Percentiles rank a stretch among this genome's conserved stretches.
Conservation (phyloP, 1,140 invertebrate genomes). For the Tetramorium parvispinum region DNA sequence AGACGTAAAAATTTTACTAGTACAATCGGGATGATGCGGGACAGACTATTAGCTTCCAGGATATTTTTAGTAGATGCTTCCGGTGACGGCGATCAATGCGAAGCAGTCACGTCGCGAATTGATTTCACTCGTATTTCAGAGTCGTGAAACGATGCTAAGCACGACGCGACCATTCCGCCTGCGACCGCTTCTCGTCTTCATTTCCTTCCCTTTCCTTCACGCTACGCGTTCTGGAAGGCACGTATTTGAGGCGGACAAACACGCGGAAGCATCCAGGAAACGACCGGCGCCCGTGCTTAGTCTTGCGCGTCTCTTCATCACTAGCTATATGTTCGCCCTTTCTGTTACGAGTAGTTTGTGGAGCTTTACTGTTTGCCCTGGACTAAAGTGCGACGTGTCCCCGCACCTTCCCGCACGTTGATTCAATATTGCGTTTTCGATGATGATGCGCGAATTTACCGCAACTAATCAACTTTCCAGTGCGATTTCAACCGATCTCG, state of each 20-base stretch:
- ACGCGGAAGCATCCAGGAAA: conserved; percentile 58
- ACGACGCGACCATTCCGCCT: conserved; percentile 24
- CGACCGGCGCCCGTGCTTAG: conserved; percentile 35
- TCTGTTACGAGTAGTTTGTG: conserved; percentile 27
- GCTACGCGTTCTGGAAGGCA: conserved; percentile 27
- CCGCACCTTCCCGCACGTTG: conserved; percentile 5
- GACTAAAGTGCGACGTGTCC: conserved; percentile 23
- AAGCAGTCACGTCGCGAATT: conserved; percentile 47
- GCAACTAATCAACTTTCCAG: conserved; percentile 34
- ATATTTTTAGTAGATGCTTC: neutral
- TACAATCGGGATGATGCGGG: neutral
- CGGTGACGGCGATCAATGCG: conserved; percentile 5
- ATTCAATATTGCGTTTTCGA: conserved; percentile 44
- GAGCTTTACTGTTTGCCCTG: conserved; percentile 41
- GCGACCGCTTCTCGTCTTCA: conserved; percentile 53
- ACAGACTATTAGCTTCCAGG: neutral
- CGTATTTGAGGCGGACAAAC: conserved; percentile 60
- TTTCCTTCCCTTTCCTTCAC: conserved; percentile 35
- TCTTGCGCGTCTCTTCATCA: conserved; percentile 7
- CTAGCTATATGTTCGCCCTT: neutral
- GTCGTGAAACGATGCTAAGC: conserved; percentile 50
- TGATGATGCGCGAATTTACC: conserved; percentile 24
- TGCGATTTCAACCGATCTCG: neutral
- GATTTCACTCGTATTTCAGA: conserved; percentile 50
- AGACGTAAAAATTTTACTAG: neutral